Evolutionary conservation across 2,113 vertebrate species (phyloP).

Genomic region (Colius striatus): DNA sequence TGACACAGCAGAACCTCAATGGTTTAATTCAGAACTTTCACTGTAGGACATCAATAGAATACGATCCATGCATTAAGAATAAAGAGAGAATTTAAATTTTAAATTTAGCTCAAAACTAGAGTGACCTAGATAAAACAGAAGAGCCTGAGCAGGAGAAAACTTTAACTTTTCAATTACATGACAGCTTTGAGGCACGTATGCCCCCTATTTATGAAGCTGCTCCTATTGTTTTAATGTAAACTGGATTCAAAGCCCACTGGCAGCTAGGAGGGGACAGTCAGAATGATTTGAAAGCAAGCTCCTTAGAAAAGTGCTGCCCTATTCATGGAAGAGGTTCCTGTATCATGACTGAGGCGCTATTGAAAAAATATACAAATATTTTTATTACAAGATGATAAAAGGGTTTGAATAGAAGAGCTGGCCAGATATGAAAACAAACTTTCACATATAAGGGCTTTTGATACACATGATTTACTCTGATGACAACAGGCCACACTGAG

Average conservation of each 20-base stretch:
- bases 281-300: conserved; percentile 75
- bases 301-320: conserved; percentile 71
- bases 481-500: conserved; percentile 72
- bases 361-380: conserved; percentile 83
- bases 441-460: conserved; percentile 79
- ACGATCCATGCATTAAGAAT: conserved; percentile 33
- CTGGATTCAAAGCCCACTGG: conserved; percentile 75
- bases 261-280: conserved; percentile 67
- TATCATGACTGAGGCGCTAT: conserved; percentile 69
- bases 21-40: conserved; percentile 46
- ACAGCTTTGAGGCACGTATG: conserved; percentile 42
- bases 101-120: conserved; percentile 10
- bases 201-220: conserved; percentile 72
- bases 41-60: background rate
- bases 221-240: conserved; percentile 81
- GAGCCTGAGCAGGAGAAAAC: conserved; percentile 37
- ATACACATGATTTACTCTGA: conserved; percentile 79
- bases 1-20: conserved; percentile 36
- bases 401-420: conserved; percentile 71
- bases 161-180: conserved; percentile 41
- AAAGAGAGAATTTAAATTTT: conserved; percentile 9
- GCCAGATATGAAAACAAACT: conserved; percentile 83
- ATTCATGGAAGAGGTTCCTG: conserved; percentile 76
- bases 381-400: conserved; percentile 82
- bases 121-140: conserved; percentile 38